Evolutionary conservation across 1,140 invertebrate genomes (phyloP), one percentile per base, ranked within the genome.

Genomic region (Pachypeltis micranthus): DNA sequence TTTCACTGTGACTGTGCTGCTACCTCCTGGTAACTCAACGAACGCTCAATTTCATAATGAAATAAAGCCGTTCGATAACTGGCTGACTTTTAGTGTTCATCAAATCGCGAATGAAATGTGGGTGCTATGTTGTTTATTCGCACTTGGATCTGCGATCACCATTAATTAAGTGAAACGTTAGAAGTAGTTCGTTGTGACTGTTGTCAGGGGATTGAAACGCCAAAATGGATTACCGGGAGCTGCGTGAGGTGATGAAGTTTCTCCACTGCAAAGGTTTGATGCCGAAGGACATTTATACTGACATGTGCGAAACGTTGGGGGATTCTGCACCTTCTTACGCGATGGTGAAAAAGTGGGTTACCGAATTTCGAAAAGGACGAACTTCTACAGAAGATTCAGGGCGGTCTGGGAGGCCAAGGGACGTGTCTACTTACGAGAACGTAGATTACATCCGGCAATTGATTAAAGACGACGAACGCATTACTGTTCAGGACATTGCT

Each of bases 161-260:
- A n/a, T n/a, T n/a, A n/a, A n/a, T n/a, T n/a, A n/a, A n/a, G n/a
- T n/a, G n/a, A n/a, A n/a, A n/a, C n/a, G n/a, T n/a, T n/a, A n/a
- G n/a, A n/a, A n/a, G n/a, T n/a, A n/a, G n/a, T n/a, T n/a, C n/a
- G n/a, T n/a, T n/a, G n/a, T n/a, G n/a, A n/a, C n/a, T n/a, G n/a
- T n/a, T n/a, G n/a, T n/a, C n/a, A n/a, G n/a, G n/a, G n/a, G n/a
- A n/a, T n/a, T n/a, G n/a, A n/a, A n/a, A n/a, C n/a, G n/a, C n/a
- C 34, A 39, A 10, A 51, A 51, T 51, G 47, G 47, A 51, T 51
- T 51, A 51, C 47, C 47, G 47, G 10, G 47, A 51, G 47, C 47
- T 51, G 47, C 7, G 47, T 4, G 47, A 51, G 47, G 47, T 51
- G 47, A 51, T 51, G 47, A 51, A 51, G 23, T 51, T 51, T 21